phyloP scores from a whole-genome alignment of 2,888 invertebrate genomes.

The Drosophila niveifrons region DNA sequence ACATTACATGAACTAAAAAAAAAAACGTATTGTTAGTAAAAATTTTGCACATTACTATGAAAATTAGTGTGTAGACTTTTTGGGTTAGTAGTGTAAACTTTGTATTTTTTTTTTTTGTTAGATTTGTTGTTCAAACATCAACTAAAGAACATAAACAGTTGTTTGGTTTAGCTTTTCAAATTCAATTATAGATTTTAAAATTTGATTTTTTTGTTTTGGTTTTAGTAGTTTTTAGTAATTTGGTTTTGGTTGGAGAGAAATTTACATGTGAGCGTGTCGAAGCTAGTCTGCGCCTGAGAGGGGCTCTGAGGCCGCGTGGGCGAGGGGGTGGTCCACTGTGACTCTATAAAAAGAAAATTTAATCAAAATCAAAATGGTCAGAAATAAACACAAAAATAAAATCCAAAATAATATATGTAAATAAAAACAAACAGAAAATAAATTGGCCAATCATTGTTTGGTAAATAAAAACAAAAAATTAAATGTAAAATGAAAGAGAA shows the following conservation, averaged over 20 bases:
- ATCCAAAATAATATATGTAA: constrained; percentile 22
- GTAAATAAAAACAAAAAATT: constrained; percentile 41
- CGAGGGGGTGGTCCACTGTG: constrained; percentile 86
- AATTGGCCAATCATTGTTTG: constrained; percentile 66
- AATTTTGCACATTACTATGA: constrained; percentile 71
- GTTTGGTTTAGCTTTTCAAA: constrained; percentile 42
- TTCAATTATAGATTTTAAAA: constrained; percentile 51
- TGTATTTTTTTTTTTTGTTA: constrained; percentile 32
- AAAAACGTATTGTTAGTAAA: constrained; percentile 60
- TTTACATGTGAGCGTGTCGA: constrained; percentile 87
- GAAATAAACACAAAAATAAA: constrained; percentile 52
- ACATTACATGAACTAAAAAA: constrained; percentile 61
- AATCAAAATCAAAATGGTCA: constrained; percentile 78
- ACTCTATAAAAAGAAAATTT: constrained; percentile 85
- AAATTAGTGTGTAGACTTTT: constrained; percentile 62
- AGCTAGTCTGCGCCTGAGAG: constrained; percentile 86
- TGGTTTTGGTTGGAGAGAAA: constrained; percentile 77
- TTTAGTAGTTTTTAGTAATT: constrained; percentile 62
- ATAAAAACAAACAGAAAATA: constrained; percentile 34
- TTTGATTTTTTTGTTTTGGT: constrained; percentile 30
- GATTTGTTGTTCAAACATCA: constrained; percentile 54
- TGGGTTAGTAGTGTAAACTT: constrained; percentile 50
- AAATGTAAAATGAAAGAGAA: constrained; percentile 35
- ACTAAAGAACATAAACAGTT: constrained; percentile 69
- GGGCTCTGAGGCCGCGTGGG: constrained; percentile 86